Evolutionary conservation across 2,888 invertebrate genomes (phyloP).

Genomic region (Morpho achilles): DNA sequence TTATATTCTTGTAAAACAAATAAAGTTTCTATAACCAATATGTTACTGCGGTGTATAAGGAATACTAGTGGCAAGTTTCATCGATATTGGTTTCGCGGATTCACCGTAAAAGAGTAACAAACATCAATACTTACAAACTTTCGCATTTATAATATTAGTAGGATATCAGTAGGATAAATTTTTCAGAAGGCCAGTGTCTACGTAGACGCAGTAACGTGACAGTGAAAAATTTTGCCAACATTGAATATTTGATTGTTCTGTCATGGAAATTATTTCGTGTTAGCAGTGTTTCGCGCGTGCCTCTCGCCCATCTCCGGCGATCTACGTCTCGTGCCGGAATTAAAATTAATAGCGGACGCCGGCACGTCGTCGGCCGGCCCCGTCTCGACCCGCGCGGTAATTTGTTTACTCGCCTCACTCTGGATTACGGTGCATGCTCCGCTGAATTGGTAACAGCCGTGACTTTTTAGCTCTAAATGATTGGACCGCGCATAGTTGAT

Average conservation of each 20-base stretch:
- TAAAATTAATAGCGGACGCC: constrained; percentile 73
- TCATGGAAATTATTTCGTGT: constrained; percentile 35
- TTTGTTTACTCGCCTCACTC: constrained; percentile 74
- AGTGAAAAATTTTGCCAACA: background rate
- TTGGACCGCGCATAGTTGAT: constrained; percentile 8
- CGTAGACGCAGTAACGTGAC: no score
- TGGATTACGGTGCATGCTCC: constrained; percentile 73
- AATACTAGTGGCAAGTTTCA: no score
- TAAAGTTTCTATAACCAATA: no score
- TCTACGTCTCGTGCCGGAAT: constrained; percentile 69
- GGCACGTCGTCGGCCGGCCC: constrained; percentile 55
- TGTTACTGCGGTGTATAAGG: no score
- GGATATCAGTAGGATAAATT: no score
- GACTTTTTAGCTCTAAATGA: constrained; percentile 46
- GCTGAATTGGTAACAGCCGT: constrained; percentile 69
- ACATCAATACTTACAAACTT: no score
- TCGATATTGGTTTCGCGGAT: no score
- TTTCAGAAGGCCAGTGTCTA: no score
- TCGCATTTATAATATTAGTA: no score
- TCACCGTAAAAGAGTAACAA: no score
- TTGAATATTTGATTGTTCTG: constrained; percentile 17
- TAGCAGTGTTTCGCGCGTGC: constrained; percentile 57
- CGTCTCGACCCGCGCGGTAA: constrained; percentile 59
- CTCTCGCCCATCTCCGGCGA: constrained; percentile 61
- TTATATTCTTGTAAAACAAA: no score